Percentiles rank a stretch among this genome's conserved stretches.
Evolutionary conservation across 2,888 invertebrate genomes (phyloP).

Genomic region (Cinara cedri): DNA sequence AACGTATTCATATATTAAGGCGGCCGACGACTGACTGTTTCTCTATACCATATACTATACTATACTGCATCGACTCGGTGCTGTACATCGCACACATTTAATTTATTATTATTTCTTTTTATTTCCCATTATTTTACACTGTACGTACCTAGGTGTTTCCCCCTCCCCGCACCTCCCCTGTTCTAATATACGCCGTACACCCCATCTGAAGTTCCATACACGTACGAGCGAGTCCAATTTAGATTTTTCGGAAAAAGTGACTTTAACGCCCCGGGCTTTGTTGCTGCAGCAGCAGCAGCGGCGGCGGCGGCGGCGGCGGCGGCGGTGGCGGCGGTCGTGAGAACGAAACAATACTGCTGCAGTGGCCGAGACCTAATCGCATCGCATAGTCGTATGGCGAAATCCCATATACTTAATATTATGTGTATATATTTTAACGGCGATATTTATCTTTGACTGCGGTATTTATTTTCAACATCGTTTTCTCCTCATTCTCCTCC

Average conservation of each 20-base stretch:
- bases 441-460: constrained; percentile 20
- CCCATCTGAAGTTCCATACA: not conserved
- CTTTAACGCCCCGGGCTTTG: constrained; percentile 54
- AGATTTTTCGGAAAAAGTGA: constrained; percentile 52
- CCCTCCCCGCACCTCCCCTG: too few relatives aligned
- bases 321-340: constrained; percentile 4
- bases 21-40: not conserved
- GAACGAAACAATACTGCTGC: constrained; percentile 43
- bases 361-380: too few relatives aligned
- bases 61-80: not conserved
- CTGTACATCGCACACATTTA: constrained; percentile 7
- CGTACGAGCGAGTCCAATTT: constrained; percentile 26
- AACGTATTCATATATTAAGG: constrained; percentile 47
- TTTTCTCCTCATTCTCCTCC: too few relatives aligned
- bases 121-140: constrained; percentile 49
- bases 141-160: not conserved
- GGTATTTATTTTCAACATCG: constrained; percentile 16
- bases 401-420: not conserved
- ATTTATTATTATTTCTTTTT: constrained; percentile 39
- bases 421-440: constrained; percentile 8
- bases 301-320: too few relatives aligned
- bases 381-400: constrained; percentile 6
- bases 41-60: not conserved
- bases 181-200: constrained; percentile 17
- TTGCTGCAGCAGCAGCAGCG: too few relatives aligned